Base-by-base conservation (phyloP, 2,797 vertebrate species). In the Catostomus latipinnis region DNA sequence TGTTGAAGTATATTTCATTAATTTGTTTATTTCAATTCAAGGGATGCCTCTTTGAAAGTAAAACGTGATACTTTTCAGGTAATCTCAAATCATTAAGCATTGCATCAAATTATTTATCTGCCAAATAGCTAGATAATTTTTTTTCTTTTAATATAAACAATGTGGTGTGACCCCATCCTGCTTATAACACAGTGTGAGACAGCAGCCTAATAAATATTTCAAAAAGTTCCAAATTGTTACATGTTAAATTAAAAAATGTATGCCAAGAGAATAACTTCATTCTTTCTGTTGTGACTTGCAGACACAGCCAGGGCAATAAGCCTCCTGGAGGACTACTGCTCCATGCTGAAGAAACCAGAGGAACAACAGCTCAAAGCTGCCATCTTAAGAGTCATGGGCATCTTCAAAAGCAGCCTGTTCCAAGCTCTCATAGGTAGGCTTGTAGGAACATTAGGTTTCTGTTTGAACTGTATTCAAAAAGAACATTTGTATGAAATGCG, bases 341-440 rank as follows among this genome's bases (percentile, higher is more conserved):
- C 94, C 89, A 97, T 95, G 89, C 93, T 99, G 81, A 95, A 66
- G 88, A 96, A 92, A 80, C 96, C 96, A 0, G 96, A 98, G 81
- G 97, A 98, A 86, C 94, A 96, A 85, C 93, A 93, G 83, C 93
- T 99, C 86, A 96, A 96, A 94, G 94, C 92, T 88, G 96, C 97
- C 90, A 95, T 99, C 89, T 93, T 94, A 90, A 96, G 96, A 91
- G 96, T 98, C 84, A 96, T 97, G 94, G 92, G 90, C 77, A 96
- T 99, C 92, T 98, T 99, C 88, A 96, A 93, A 88, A 99, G 96
- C 93, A 96, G 95, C 89, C 94, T 99, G 86, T 99, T 99, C 90
- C 95, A 96, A 90, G 97, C 97, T 63, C 93, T 99, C 88, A 93
- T 99, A 79, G 97, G 97, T 99, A 94, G 93, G 97, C 94, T 81